Base-by-base conservation (phyloP, 2,797 vertebrate species). In the Pitangus sulphuratus region DNA sequence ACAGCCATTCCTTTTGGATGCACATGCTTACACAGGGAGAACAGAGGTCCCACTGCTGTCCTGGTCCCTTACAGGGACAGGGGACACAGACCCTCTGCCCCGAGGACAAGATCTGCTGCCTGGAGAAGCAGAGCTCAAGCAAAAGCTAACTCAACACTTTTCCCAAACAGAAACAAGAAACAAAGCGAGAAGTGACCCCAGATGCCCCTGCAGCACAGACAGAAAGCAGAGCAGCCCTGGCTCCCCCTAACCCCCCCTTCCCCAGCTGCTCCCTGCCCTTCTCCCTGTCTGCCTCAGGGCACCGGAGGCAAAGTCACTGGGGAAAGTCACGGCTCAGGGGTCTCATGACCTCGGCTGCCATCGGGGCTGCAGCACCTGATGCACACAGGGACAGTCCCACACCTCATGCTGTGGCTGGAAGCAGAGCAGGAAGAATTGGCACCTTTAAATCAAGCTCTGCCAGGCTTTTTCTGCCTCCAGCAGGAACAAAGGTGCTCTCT, bases 351-450 rank as follows among this genome's bases (percentile, higher is more conserved):
- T 57, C 39, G 42, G 60, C 53, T 84, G 80, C 66, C 79, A 15
- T 5, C 0, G 0, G 56, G 19, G 54, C 86, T 50, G 33, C 56
- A 66, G 79, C 17, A 8, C 61, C 66, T 8, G 37, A 3, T 1
- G 26, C 44, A 68, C 1, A 1, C 61, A 25, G 53, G 40, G 39
- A 35, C 66, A 9, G 18, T 4, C 33, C 62, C 0, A 0, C 8
- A 3, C 3, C 50, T n/a, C 6, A 0, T 3, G 35, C 33, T 50
- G 24, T 2, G 31, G 31, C 25, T 50, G n/a, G 37, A 18, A 62
- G 5, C 35, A 39, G 9, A 66, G 4, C 4, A 3, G 37, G 28
- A 50, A 53, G 15, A 45, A 54, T 15, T 80, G 54, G 42, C 47
- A 30, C 28, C 44, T 71, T 69, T 12, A 61, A 82, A 50, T 11